These are phyloP conservation scores for Antechinus flavipes DNA, from an alignment of 2,113 vertebrate genomes.

Conservation along the genomic window DNA sequence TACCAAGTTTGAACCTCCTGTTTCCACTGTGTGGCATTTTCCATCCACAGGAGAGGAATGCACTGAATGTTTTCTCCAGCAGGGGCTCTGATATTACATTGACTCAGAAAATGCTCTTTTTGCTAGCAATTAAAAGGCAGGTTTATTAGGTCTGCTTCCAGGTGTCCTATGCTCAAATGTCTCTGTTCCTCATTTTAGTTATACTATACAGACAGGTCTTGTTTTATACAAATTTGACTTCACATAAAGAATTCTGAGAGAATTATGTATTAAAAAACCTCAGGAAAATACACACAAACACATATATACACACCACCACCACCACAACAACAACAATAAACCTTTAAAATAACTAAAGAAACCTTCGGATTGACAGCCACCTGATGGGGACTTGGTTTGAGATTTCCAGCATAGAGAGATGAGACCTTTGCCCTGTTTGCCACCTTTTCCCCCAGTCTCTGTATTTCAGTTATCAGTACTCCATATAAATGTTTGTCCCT, in stretches of 20 bases:
- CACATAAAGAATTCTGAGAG: background rate
- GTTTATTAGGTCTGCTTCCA: constrained; percentile 46
- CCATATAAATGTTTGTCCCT: background rate
- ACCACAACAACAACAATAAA: background rate
- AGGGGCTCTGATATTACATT: background rate
- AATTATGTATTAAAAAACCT: background rate
- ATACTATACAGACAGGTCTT: background rate
- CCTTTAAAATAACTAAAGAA: background rate
- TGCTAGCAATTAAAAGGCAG: constrained; percentile 39
- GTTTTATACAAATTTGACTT: background rate
- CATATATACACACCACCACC: too few species aligned
- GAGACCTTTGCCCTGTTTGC: background rate
- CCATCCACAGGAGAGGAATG: constrained; percentile 31
- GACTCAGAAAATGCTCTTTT: constrained; percentile 2
- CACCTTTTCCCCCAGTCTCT: background rate
- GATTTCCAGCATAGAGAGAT: background rate
- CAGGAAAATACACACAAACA: too few species aligned
- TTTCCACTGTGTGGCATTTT: constrained; percentile 44
- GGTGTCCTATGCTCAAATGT: constrained; percentile 19
- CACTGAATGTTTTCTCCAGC: constrained; percentile 32
- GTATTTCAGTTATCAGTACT: background rate
- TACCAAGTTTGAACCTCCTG: constrained; percentile 69
- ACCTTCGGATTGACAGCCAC: background rate
- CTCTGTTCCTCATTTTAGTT: background rate
- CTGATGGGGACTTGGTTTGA: background rate